Percentiles rank a stretch among this genome's conserved stretches.
phyloP scores from a whole-genome alignment of 2,888 invertebrate genomes.

The Brenthis hecate region DNA sequence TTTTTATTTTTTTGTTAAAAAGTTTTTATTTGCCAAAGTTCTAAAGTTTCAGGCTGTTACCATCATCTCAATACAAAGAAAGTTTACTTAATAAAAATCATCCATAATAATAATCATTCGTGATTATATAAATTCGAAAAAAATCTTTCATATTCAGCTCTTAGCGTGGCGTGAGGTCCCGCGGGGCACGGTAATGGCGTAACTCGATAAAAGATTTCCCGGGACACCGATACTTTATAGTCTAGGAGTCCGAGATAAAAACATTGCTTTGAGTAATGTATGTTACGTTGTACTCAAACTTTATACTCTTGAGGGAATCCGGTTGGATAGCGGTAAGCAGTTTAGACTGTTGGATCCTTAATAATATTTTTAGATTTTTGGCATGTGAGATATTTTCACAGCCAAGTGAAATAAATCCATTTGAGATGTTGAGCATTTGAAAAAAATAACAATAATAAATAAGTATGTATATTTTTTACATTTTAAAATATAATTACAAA shows the following conservation, averaged over 20 bases:
- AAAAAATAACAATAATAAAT: no score
- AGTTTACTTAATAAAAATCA: neutral
- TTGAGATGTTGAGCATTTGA: no score
- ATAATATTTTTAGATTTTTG: no score
- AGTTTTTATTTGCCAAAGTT: no score
- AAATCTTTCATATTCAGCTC: conserved; percentile 31
- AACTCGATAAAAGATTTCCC: conserved; percentile 80
- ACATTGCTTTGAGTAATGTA: conserved; percentile 10
- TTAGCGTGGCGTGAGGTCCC: conserved; percentile 28
- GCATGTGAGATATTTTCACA: no score
- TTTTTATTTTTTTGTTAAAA: no score
- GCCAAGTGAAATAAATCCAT: no score
- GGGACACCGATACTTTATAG: conserved; percentile 54
- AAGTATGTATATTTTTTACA: no score
- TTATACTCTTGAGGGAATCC: neutral
- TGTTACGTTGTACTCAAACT: conserved; percentile 4
- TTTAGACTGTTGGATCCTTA: no score
- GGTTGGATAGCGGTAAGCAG: neutral
- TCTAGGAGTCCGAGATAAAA: conserved; percentile 31
- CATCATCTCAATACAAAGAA: no score
- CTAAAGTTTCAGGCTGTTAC: no score
- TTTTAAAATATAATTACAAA: no score
- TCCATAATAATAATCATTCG: neutral
- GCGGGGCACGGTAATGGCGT: conserved; percentile 58
- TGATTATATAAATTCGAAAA: conserved; percentile 15